Percentiles rank a stretch among this genome's conserved stretches.
Evolutionary conservation across 2,888 invertebrate species (phyloP).

Genomic region (Hemaris fuciformis): DNA sequence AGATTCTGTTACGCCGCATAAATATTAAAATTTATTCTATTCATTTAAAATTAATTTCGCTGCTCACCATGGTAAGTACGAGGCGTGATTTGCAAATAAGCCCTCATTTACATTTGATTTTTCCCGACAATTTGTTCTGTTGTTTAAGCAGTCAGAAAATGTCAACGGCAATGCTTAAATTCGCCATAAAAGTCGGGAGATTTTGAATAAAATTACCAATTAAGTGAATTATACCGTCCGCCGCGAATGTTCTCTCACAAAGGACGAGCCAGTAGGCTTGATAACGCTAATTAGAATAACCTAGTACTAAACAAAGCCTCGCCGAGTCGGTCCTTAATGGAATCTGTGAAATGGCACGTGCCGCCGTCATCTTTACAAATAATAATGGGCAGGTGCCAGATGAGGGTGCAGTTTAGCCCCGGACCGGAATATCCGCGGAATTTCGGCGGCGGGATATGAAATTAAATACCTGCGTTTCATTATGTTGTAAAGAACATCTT

Average conservation of each 20-base stretch:
- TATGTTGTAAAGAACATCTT: constrained; percentile 8
- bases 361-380: constrained; percentile 30
- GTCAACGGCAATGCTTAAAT: constrained; percentile 24
- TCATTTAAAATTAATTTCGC: constrained; percentile 1
- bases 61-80: constrained; percentile 16
- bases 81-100: constrained; percentile 27
- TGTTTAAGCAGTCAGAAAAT: background rate
- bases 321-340: constrained; percentile 33
- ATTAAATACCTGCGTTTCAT: constrained; percentile 5
- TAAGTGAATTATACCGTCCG: constrained; percentile 46
- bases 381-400: constrained; percentile 33
- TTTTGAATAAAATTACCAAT: constrained; percentile 36
- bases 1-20: constrained; percentile 12
- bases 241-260: constrained; percentile 29
- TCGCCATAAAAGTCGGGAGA: constrained; percentile 27
- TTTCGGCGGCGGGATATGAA: background rate
- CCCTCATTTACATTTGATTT: constrained; percentile 28
- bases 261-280: constrained; percentile 35
- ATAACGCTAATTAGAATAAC: constrained; percentile 59
- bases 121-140: constrained; percentile 15
- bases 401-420: constrained; percentile 25
- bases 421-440: constrained; percentile 26
- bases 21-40: constrained; percentile 26
- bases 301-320: constrained; percentile 47
- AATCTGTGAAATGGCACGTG: constrained; percentile 41